Evolutionary conservation across 2,888 invertebrate species (phyloP).

Genomic region (Scrobipalpa atriplicella): DNA sequence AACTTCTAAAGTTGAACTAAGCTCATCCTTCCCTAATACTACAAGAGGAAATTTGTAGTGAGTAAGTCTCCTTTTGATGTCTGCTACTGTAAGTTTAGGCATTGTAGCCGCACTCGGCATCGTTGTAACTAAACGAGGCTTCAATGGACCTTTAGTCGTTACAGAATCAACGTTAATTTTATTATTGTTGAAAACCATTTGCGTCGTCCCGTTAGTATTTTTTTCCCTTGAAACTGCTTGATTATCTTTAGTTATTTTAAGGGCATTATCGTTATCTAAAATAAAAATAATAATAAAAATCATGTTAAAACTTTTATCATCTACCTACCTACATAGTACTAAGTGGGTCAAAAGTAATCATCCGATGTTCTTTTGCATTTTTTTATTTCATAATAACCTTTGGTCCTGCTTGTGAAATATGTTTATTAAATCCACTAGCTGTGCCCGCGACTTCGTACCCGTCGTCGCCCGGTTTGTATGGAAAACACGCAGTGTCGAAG

Average conservation of each 20-base stretch:
- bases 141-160: slow-evolving; percentile 34
- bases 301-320: too few species aligned
- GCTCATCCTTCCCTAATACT: slow-evolving; percentile 63
- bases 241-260: not conserved
- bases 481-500: too few species aligned
- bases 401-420: too few species aligned
- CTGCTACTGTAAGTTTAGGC: slow-evolving; percentile 55
- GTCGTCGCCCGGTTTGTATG: too few species aligned
- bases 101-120: slow-evolving; percentile 43
- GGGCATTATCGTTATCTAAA: not conserved
- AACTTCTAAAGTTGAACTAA: slow-evolving; percentile 52
- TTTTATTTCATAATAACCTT: too few species aligned
- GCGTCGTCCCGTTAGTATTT: slow-evolving; percentile 48
- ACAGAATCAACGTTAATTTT: slow-evolving; percentile 29
- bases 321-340: too few species aligned
- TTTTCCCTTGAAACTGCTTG: not conserved
- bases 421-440: too few species aligned
- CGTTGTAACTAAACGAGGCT: slow-evolving; percentile 45
- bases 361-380: too few species aligned
- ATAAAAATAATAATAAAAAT: not conserved
- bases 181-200: slow-evolving; percentile 48
- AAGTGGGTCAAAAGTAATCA: too few species aligned
- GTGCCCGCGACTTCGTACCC: too few species aligned
- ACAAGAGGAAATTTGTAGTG: slow-evolving; percentile 60
- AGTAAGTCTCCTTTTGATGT: slow-evolving; percentile 58